Conservation (phyloP, 2,797 vertebrate species). For the Epinephelus malabaricus region DNA sequence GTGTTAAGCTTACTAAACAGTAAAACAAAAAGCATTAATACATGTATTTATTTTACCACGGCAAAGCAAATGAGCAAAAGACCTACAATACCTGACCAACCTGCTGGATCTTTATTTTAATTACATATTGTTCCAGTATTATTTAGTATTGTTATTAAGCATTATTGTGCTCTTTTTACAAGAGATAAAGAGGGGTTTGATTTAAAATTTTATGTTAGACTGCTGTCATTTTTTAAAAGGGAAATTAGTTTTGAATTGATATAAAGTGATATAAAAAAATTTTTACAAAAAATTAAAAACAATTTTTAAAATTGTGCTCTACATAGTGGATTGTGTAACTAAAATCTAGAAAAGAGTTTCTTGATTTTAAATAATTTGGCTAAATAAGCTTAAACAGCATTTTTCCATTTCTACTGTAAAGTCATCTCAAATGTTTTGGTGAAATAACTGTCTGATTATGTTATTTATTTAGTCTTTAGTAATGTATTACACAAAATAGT, state of each 20-base stretch:
- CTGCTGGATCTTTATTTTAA: neutral
- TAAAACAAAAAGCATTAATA: neutral
- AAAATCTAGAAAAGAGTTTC: neutral
- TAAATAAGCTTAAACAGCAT: too few species aligned
- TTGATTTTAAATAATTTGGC: neutral
- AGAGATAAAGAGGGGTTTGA: neutral
- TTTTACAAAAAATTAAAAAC: neutral
- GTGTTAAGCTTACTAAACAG: neutral
- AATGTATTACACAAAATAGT: neutral
- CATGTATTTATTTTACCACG: neutral
- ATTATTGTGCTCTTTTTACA: neutral
- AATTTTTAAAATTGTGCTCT: neutral
- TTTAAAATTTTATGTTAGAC: neutral
- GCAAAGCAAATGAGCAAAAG: neutral
- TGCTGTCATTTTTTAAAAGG: neutral
- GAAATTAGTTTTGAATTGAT: neutral
- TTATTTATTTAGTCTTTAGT: neutral
- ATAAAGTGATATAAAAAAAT: neutral
- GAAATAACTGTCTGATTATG: neutral
- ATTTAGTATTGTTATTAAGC: too few species aligned
- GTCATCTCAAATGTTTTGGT: neutral
- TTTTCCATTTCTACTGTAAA: too few species aligned
- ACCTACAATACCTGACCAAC: neutral
- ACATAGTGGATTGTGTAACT: neutral
- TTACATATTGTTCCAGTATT: neutral